These are phyloP conservation scores for Tetragonisca angustula DNA, from an alignment of 2,888 invertebrate species.

Conservation along the genomic window DNA sequence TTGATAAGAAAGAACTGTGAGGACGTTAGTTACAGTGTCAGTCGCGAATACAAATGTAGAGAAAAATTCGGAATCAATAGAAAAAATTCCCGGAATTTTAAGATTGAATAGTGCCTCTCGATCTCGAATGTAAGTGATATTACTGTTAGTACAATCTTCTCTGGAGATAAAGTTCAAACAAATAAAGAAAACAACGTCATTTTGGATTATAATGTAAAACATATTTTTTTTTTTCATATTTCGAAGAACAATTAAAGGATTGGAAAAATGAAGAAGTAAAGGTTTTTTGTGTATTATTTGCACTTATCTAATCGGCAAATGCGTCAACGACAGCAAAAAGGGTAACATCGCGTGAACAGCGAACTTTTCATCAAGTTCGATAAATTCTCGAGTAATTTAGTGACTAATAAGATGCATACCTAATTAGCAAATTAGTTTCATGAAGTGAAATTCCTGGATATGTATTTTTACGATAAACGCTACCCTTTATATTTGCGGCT, in stretches of 20 bases:
- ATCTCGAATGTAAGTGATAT: conserved; percentile 2
- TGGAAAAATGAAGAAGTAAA: neutral
- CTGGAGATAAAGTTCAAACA: conserved; percentile 28
- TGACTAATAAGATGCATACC: conserved; percentile 18
- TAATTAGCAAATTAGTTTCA: conserved; percentile 15
- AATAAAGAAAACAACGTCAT: neutral
- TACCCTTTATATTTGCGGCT: no score
- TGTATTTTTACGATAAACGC: neutral
- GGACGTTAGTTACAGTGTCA: neutral
- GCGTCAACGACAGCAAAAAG: conserved; percentile 10
- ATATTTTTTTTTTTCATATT: neutral
- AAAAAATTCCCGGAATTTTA: conserved; percentile 34
- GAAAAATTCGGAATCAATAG: neutral
- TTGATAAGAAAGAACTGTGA: neutral
- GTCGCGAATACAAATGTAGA: conserved; percentile 12
- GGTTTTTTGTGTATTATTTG: neutral
- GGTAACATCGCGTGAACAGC: conserved; percentile 44
- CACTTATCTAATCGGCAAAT: conserved; percentile 50
- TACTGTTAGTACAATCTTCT: conserved; percentile 12
- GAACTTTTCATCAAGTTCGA: conserved; percentile 36
- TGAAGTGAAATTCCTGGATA: neutral
- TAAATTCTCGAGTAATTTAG: conserved; percentile 37
- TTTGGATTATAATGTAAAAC: neutral
- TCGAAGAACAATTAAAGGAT: neutral
- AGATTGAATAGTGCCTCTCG: conserved; percentile 10